Base-by-base conservation (phyloP, 2,888 invertebrate genomes). In the Drosophila rubida region DNA sequence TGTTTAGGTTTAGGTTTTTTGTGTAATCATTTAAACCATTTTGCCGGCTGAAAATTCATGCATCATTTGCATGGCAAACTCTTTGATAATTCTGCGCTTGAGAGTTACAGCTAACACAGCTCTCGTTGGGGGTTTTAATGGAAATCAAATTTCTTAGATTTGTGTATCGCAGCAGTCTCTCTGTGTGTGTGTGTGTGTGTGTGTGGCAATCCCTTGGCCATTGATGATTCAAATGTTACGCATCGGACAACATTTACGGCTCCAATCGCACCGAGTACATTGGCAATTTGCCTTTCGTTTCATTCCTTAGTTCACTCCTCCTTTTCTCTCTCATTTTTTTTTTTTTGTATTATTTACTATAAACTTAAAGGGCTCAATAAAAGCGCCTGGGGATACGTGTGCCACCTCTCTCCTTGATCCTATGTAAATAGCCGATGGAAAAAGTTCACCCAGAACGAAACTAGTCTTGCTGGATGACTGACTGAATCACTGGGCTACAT, bases 331-430 rank as follows among this genome's bases (percentile, higher is more conserved):
- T 25, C 25, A 23, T 25, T 9, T 9, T 32, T 32, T 32, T n/a
- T 30, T 30, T 11, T 70, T 76, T 80, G 69, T 84, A 81, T 82
- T 84, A 84, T 84, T 84, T 85, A 83, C 83, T 74, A 76, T 83
- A 81, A 84, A 81, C 85, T 83, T 85, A 85, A 85, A 85, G 86
- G 78, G 68, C 81, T 81, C 86, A 78, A 86, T 80, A 80, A 83
- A 86, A 82, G 64, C 48, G 80, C 82, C 78, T 66, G 59, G 80
- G 84, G 84, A 85, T 71, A 69, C 82, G 76, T 60, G 60, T 78
- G 79, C 61, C 53, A 64, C 23, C 59, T 54, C 58, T 19, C 19
- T 66, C 58, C 79, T 80, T 86, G 78, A 85, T 85, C 84, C 84
- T 85, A 78, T 71, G 80, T 69, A 85, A 85, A 85, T 78, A 83